Evolutionary conservation across 92 coral and sea anemone genomes (phyloP).

Genomic region (Phenganax subtilis): DNA sequence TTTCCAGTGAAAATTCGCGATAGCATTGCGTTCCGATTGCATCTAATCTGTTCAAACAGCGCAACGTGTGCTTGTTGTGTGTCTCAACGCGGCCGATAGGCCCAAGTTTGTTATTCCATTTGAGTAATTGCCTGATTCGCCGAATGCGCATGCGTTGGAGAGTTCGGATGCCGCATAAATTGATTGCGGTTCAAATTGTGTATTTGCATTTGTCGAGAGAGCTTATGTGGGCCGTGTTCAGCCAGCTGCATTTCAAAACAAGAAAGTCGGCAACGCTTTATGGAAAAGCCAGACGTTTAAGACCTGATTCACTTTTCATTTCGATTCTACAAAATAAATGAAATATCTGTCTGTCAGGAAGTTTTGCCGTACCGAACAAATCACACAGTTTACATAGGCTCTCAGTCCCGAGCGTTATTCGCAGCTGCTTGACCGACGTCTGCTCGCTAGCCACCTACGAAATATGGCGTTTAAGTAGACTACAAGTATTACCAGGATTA

Average conservation of each 20-base stretch:
- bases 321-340: not conserved
- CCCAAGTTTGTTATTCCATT: not conserved
- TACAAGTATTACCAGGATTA: not conserved
- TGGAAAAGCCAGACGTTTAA: not conserved
- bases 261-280: conserved; percentile 11
- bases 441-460: not conserved
- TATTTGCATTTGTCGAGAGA: conserved; percentile 35
- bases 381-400: not conserved
- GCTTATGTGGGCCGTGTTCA: conserved; percentile 29
- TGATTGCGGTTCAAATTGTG: conserved; percentile 32
- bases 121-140: not conserved
- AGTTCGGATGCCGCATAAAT: conserved; percentile 26
- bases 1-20: conserved; percentile 1
- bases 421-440: not conserved
- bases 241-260: conserved; percentile 21
- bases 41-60: conserved; percentile 12
- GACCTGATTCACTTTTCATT: not conserved
- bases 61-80: conserved; percentile 10
- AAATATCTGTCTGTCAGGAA: not conserved
- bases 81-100: conserved; percentile 10
- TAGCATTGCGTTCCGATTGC: not conserved
- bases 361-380: not conserved
- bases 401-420: not conserved
- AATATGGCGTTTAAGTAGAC: conserved; percentile 3
- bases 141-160: conserved; percentile 18